Conservation (phyloP, 2,888 invertebrate species). For the Mystacides longicornis region DNA sequence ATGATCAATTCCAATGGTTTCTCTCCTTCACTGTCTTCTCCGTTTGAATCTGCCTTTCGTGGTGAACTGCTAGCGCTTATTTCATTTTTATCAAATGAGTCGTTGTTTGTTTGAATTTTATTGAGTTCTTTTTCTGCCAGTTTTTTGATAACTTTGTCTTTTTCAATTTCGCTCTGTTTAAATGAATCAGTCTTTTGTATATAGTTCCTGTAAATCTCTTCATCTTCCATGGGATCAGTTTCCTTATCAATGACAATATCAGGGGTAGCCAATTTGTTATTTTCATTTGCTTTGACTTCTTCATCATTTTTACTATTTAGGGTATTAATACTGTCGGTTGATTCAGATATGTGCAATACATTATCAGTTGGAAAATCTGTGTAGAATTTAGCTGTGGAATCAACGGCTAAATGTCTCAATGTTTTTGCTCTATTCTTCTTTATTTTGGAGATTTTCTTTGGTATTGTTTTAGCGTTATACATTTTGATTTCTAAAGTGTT, state of each 20-base stretch:
- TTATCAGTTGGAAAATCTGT: slow-evolving; percentile 56
- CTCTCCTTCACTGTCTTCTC: slow-evolving; percentile 31
- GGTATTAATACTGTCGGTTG: slow-evolving; percentile 52
- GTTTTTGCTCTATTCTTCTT: slow-evolving; percentile 59
- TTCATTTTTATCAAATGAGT: slow-evolving; percentile 8
- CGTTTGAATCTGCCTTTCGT: slow-evolving; percentile 6
- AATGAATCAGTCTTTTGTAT: slow-evolving; percentile 49
- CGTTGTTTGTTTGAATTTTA: slow-evolving; percentile 23
- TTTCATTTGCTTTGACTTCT: slow-evolving; percentile 32
- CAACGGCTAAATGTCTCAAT: slow-evolving; percentile 37
- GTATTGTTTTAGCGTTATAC: slow-evolving; percentile 61
- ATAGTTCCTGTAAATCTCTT: slow-evolving; percentile 44
- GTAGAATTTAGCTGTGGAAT: slow-evolving; percentile 59
- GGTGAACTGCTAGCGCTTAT: slow-evolving; percentile 8
- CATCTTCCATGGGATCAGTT: slow-evolving; percentile 37
- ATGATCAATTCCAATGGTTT: slow-evolving; percentile 70
- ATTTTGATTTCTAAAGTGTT: slow-evolving; percentile 49
- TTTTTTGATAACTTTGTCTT: slow-evolving; percentile 34
- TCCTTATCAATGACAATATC: slow-evolving; percentile 25
- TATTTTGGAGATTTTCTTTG: slow-evolving; percentile 62
- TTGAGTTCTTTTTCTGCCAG: slow-evolving; percentile 28
- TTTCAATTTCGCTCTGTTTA: slow-evolving; percentile 47
- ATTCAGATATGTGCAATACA: slow-evolving; percentile 57
- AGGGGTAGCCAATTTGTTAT: background rate
- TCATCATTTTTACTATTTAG: slow-evolving; percentile 33